These are phyloP conservation scores for Plutella xylostella DNA, from an alignment of 2,888 invertebrate species.

Conservation along the genomic window DNA sequence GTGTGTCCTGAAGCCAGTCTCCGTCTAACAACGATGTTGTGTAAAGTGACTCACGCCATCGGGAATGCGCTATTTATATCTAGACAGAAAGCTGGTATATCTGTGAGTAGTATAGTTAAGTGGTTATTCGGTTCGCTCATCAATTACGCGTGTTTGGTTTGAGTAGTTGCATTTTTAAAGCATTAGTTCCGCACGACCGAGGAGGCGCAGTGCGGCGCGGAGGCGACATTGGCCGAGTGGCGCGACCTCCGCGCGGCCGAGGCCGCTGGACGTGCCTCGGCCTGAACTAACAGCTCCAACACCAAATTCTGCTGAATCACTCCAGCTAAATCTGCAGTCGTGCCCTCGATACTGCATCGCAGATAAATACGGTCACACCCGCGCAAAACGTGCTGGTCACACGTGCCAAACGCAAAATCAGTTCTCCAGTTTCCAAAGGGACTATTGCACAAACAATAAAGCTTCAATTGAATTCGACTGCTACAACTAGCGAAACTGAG, in stretches of 20 bases:
- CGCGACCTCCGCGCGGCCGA: conserved; percentile 57
- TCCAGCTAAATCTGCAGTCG: conserved; percentile 26
- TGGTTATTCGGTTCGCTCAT: neutral
- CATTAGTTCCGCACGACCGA: conserved; percentile 53
- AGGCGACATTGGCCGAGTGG: conserved; percentile 66
- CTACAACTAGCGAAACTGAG: conserved; percentile 46
- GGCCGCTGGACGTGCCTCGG: conserved; percentile 51
- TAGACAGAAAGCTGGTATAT: neutral
- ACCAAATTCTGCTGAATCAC: conserved; percentile 60
- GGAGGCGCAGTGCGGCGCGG: conserved; percentile 31
- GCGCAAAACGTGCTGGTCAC: conserved; percentile 14
- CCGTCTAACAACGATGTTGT: neutral
- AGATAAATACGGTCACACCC: neutral
- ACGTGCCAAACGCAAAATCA: conserved; percentile 44
- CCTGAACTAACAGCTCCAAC: conserved; percentile 49
- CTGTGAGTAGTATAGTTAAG: neutral
- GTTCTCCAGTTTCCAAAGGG: conserved; percentile 27
- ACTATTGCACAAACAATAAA: conserved; percentile 29
- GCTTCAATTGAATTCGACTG: conserved; percentile 26
- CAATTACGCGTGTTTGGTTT: conserved; percentile 1
- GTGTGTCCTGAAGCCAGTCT: conserved; percentile 24
- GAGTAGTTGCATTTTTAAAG: conserved; percentile 9
- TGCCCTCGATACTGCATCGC: neutral
- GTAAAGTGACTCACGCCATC: neutral
- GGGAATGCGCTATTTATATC: neutral